A percentile compares a stretch with the other conserved stretches of the same genome.
These are phyloP conservation scores for Loripinus fragilis DNA, from an alignment of 2,888 invertebrate genomes.

Conservation along the genomic window DNA sequence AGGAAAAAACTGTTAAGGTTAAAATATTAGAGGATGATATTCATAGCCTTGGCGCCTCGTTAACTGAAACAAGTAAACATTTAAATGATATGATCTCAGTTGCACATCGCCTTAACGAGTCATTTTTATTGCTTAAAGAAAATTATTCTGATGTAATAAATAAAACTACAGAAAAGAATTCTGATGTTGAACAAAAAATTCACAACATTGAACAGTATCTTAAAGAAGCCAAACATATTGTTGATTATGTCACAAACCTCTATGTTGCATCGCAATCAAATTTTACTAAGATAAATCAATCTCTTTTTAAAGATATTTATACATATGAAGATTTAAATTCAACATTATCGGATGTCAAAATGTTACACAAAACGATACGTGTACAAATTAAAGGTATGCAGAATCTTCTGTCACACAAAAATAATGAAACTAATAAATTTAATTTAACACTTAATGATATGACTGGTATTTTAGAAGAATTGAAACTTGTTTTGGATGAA, in stretches of 20 bases:
- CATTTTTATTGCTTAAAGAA: conserved; percentile 32
- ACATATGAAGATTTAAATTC: conserved; percentile 1
- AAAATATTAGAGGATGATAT: conserved; percentile 34
- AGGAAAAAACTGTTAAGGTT: conserved; percentile 26
- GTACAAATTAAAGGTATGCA: background rate
- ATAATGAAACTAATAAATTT: background rate
- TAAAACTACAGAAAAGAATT: conserved; percentile 39
- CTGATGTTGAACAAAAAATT: conserved; percentile 31
- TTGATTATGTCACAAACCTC: background rate
- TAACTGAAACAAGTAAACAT: conserved; percentile 21
- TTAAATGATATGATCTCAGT: conserved; percentile 24
- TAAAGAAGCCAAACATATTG: background rate
- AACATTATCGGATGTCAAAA: background rate
- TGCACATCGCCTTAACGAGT: conserved; percentile 23
- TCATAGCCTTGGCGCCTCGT: conserved; percentile 9
- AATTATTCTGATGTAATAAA: conserved; percentile 45
- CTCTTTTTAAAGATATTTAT: conserved; percentile 2
- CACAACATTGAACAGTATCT: background rate
- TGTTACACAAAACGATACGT: background rate
- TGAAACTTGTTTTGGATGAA: conserved; percentile 24
- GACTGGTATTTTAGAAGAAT: background rate
- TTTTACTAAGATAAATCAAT: background rate
- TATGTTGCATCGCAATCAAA: background rate
- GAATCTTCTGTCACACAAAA: background rate
- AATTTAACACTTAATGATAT: background rate